These are phyloP conservation scores for Bedellia somnulentella DNA, from an alignment of 2,888 invertebrate genomes.

Conservation along the genomic window DNA sequence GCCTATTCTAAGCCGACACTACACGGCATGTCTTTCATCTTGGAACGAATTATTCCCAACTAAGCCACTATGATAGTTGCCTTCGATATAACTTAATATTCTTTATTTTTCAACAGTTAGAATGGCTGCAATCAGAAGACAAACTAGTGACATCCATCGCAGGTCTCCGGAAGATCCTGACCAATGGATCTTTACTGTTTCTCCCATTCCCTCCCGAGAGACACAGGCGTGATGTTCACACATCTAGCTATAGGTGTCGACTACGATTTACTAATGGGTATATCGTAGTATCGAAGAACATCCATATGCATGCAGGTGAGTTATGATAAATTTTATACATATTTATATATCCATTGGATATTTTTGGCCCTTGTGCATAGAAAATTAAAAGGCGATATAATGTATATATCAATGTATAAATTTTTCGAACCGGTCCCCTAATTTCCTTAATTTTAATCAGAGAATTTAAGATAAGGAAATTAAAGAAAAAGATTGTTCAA, in stretches of 20 bases:
- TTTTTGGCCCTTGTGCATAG: background rate
- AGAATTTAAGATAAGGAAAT: no score
- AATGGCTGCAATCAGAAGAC: slow-evolving; percentile 76
- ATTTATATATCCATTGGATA: background rate
- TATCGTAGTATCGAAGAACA: slow-evolving; percentile 81
- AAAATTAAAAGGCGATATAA: no score
- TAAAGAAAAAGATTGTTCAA: no score
- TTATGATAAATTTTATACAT: background rate
- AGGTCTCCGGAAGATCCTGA: slow-evolving; percentile 73
- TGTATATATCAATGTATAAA: no score
- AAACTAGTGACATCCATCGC: slow-evolving; percentile 67
- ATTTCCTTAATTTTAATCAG: no score
- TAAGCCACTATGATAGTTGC: no score
- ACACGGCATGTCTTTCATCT: no score
- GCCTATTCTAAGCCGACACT: no score
- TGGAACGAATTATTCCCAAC: no score
- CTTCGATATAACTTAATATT: no score
- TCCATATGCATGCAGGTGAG: slow-evolving; percentile 88
- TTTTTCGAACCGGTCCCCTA: no score
- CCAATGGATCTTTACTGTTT: slow-evolving; percentile 86
- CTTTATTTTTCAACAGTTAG: slow-evolving; percentile 49
- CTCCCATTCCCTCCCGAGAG: slow-evolving; percentile 79
- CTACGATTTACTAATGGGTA: slow-evolving; percentile 36
- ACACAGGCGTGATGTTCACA: slow-evolving; percentile 83
- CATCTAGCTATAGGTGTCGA: slow-evolving; percentile 75